Conservation (phyloP, 2,888 invertebrate species). For the Smittia aterrima region DNA sequence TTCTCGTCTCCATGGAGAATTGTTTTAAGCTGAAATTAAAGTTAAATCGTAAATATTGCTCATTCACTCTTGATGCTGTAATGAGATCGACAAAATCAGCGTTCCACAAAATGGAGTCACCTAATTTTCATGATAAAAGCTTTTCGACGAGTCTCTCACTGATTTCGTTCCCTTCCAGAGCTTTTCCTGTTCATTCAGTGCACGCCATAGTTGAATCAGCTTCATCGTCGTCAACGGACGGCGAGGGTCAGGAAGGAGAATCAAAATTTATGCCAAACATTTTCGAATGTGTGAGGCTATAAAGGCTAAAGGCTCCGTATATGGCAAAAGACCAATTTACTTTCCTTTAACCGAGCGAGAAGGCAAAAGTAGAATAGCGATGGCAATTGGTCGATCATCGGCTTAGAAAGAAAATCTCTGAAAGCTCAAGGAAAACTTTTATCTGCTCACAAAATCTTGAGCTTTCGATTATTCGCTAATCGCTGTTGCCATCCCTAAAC, state of each 20-base stretch:
- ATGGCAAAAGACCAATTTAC: conserved; percentile 18
- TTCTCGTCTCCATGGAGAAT: no score
- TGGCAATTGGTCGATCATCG: no score
- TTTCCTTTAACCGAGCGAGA: neutral
- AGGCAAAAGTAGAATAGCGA: neutral
- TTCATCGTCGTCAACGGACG: no score
- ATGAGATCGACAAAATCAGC: neutral
- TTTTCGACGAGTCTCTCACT: neutral
- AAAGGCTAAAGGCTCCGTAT: neutral
- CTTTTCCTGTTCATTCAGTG: conserved; percentile 11
- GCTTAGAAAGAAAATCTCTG: no score
- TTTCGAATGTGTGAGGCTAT: neutral
- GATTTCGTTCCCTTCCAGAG: neutral
- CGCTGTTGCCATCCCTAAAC: no score
- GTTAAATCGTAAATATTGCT: no score
- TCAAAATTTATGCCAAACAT: conserved; percentile 22
- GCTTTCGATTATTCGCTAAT: no score
- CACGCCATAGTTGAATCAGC: neutral
- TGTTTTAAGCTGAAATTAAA: no score
- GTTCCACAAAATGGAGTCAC: conserved; percentile 16
- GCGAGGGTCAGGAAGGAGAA: conserved; percentile 19
- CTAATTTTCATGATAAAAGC: neutral
- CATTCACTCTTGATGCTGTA: neutral
- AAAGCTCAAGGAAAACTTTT: no score
- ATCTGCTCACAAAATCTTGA: no score